Conservation (phyloP, 2,113 vertebrate species). For the Suricata suricatta region DNA sequence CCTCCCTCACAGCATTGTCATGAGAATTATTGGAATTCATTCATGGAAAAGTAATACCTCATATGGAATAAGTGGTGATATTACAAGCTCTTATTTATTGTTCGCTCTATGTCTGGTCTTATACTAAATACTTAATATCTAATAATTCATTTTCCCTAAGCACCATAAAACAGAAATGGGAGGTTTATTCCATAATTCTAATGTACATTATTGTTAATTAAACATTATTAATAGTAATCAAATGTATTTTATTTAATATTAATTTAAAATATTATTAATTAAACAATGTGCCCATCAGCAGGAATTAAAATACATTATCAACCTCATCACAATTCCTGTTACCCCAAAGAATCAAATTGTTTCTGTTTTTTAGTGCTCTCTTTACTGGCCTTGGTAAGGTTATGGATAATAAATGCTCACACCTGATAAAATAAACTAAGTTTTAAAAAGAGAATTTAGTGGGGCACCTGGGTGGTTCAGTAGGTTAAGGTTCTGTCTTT, state of each 20-base stretch:
- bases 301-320: not conserved
- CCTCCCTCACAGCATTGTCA: not conserved
- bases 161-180: not conserved
- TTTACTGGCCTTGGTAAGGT: not conserved
- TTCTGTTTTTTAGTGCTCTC: not conserved
- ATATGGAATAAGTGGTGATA: not conserved
- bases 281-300: not conserved
- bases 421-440: not conserved
- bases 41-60: not conserved
- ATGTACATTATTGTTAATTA: not conserved
- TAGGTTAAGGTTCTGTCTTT: no score
- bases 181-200: not conserved
- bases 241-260: not conserved
- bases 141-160: constrained; percentile 22
- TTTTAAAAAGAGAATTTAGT: not conserved
- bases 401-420: not conserved
- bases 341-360: not conserved
- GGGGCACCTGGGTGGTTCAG: no score
- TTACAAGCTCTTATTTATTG: not conserved
- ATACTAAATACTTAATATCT: not conserved
- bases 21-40: not conserved
- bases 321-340: constrained; percentile 17
- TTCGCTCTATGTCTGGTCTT: not conserved
- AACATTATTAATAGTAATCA: not conserved
- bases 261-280: not conserved